Base-by-base conservation (phyloP, 2,113 vertebrate genomes). In the Cinclus mexicanus region DNA sequence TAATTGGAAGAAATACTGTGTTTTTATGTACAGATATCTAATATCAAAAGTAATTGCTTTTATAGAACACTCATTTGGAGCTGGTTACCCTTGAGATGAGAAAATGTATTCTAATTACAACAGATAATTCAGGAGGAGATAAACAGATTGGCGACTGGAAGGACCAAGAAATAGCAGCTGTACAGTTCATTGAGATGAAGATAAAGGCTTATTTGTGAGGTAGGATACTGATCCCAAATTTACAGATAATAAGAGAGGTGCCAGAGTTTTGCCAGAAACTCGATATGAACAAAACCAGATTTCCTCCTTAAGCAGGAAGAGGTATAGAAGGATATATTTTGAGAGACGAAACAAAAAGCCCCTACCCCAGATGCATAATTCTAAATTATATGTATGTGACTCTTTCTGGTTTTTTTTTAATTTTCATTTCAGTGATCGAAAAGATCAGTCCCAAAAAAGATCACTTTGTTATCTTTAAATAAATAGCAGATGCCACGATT, bases 31-130 rank as follows among this genome's bases (percentile, higher is more conserved):
- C 85, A 94, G 93, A 95, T 92, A 84, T 92, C 75, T 82, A 92
- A 85, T 88, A 96, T 90, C 94, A 96, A 90, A 93, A 96, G 94
- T 94, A 94, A 94, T 94, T 96, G 83, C 96, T 95, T 97, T 95
- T 93, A 85, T 76, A 94, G 95, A 95, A 94, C 74, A 75, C 76
- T 95, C 94, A 96, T 95, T 91, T 95, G 89, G 91, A 96, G 95
- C 59, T 57, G 83, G 71, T 95, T 89, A 85, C 91, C 94, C 49
- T 83, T 41, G 92, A 90, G 95, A 95, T 69, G 69, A 93, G 95
- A 93, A 94, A 94, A 95, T 28, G 53, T 83, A 84, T 90, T 95
- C 96, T 97, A 97, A 97, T 95, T 94, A 95, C 78, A 91, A 50
- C 49, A 95, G 95, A 87, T 95, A 88, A 89, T 94, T 72, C 89